These are phyloP conservation scores for Microcebus lehilahytsara DNA, from an alignment of 2,113 vertebrate genomes.

Conservation along the genomic window DNA sequence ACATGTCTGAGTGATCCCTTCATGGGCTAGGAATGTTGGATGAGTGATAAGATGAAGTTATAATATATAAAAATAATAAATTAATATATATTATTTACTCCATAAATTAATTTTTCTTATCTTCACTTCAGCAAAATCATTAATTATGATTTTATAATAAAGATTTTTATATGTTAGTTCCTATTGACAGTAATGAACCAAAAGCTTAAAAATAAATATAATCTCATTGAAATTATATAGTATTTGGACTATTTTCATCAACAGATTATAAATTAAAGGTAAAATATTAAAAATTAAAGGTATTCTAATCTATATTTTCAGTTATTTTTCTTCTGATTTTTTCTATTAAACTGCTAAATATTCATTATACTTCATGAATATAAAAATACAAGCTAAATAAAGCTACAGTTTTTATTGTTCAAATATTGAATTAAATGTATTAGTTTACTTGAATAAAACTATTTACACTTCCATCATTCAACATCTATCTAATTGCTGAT, in stretches of 20 bases:
- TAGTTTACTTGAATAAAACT: background rate
- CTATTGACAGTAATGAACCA: background rate
- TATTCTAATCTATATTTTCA: background rate
- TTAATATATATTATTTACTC: background rate
- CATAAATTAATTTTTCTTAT: background rate
- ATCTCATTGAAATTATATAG: background rate
- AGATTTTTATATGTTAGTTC: background rate
- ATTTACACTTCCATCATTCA: background rate
- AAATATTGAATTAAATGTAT: background rate
- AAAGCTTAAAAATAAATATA: constrained; percentile 19
- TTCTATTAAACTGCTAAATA: background rate
- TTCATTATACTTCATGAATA: background rate
- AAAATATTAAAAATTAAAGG: background rate
- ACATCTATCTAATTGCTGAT: background rate
- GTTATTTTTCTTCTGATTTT: background rate
- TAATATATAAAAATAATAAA: background rate
- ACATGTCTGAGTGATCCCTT: background rate
- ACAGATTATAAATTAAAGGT: background rate
- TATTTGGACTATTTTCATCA: background rate
- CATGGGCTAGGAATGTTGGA: background rate
- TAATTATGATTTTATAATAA: background rate
- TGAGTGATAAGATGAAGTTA: background rate
- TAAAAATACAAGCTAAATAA: background rate
- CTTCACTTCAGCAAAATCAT: background rate
- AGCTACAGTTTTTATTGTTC: background rate